A percentile compares a stretch with the other conserved stretches of the same genome.
These are phyloP conservation scores for Drosophila neoperkinsi DNA, from an alignment of 2,888 invertebrate species.

Conservation along the genomic window DNA sequence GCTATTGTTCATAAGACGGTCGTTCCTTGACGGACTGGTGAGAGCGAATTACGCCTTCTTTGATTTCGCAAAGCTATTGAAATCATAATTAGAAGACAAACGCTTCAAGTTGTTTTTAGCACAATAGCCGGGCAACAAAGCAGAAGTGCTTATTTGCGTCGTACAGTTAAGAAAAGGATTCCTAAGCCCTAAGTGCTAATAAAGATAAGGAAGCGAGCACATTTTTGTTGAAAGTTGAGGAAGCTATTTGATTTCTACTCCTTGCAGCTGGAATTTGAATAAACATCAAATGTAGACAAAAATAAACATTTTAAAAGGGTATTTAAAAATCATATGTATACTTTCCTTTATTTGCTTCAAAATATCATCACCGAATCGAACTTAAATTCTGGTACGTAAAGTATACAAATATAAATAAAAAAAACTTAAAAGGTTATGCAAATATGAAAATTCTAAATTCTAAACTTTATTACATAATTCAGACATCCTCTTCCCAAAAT, in stretches of 20 bases:
- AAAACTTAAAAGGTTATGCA: no score
- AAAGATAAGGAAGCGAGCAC: conserved; percentile 19
- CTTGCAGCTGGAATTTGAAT: background rate
- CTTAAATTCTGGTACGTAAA: background rate
- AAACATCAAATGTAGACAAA: background rate
- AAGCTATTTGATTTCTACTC: conserved; percentile 21
- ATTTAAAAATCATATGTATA: background rate
- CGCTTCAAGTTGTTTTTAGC: conserved; percentile 41
- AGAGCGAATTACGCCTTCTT: conserved; percentile 83
- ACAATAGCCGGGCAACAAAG: conserved; percentile 52
- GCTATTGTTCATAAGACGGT: conserved; percentile 45
- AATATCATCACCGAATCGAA: no score
- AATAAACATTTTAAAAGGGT: background rate
- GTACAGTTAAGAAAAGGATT: conserved; percentile 44
- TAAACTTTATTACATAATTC: no score
- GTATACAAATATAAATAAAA: no score
- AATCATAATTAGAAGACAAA: conserved; percentile 78
- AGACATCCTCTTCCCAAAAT: no score
- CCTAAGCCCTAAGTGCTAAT: conserved; percentile 50
- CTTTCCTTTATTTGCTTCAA: background rate
- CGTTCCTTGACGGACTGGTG: conserved; percentile 66
- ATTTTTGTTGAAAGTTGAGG: conserved; percentile 22
- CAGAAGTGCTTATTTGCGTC: conserved; percentile 52
- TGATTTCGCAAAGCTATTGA: conserved; percentile 73
- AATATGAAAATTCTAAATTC: no score